phyloP scores from a whole-genome alignment of 2,113 vertebrate genomes.

The Sorex fumeus region DNA sequence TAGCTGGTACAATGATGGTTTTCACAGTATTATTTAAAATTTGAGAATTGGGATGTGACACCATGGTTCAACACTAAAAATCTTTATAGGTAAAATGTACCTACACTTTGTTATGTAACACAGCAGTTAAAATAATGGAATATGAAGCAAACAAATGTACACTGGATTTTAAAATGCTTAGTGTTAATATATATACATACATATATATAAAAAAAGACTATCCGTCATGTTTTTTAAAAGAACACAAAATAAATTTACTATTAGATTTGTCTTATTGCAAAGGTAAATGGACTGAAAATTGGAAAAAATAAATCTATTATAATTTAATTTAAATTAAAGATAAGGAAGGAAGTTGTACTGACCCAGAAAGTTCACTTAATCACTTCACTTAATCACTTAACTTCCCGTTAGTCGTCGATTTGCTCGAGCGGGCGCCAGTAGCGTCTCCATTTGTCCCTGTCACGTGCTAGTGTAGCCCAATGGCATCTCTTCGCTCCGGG shows the following conservation, averaged over 20 bases:
- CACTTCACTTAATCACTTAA: too few relatives aligned
- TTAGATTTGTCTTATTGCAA: not conserved
- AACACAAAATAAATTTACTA: not conserved
- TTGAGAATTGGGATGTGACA: not conserved
- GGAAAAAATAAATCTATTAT: not conserved
- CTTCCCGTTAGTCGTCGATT: too few relatives aligned
- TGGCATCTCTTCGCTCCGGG: too few relatives aligned
- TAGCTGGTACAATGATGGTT: not conserved
- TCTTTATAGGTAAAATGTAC: not conserved
- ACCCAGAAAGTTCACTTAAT: not conserved
- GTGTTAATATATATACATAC: not conserved
- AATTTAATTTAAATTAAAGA: not conserved
- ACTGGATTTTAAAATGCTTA: not conserved
- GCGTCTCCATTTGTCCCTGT: too few relatives aligned
- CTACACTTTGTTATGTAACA: not conserved
- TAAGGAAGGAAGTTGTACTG: not conserved
- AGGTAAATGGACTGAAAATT: not conserved
- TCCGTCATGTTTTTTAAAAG: too few relatives aligned
- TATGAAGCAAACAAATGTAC: too few relatives aligned
- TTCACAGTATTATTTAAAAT: not conserved
- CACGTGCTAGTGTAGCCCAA: too few relatives aligned
- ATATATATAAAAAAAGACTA: too few relatives aligned
- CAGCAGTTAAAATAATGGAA: not conserved
- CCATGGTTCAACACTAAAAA: not conserved
- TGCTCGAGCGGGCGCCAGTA: too few relatives aligned